Conservation (phyloP, 2,797 vertebrate species). For the Setipinna tenuifilis region DNA sequence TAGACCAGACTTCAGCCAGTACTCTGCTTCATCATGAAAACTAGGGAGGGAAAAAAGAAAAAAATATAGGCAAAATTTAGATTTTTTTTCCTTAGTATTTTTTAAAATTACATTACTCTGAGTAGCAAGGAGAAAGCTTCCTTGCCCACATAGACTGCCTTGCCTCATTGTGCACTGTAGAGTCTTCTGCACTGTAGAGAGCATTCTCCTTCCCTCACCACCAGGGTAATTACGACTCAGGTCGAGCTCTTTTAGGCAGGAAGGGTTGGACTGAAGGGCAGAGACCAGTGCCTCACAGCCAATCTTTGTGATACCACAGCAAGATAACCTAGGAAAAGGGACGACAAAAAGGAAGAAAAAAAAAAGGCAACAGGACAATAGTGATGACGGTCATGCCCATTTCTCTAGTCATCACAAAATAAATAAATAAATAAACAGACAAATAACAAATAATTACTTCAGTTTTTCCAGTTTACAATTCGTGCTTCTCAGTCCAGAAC, state of each 20-base stretch:
- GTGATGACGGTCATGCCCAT: no score
- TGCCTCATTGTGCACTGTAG: neutral
- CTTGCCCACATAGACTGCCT: neutral
- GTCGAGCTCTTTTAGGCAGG: slow-evolving; percentile 9
- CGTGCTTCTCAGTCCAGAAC: slow-evolving; percentile 29
- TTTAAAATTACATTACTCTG: neutral
- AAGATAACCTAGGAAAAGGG: neutral
- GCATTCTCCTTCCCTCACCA: neutral
- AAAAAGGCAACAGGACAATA: neutral
- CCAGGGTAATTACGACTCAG: neutral
- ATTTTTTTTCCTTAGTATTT: neutral
- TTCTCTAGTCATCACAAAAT: no score
- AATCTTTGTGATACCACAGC: slow-evolving; percentile 12
- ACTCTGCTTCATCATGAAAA: slow-evolving; percentile 19
- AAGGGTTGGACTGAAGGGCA: neutral
- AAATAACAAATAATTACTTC: neutral
- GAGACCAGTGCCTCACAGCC: neutral
- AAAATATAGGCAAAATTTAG: neutral
- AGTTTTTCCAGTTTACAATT: slow-evolving; percentile 34
- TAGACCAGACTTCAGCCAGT: slow-evolving; percentile 15
- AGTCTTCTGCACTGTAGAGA: neutral
- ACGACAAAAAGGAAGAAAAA: neutral
- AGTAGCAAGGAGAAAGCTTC: neutral
- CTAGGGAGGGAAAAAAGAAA: neutral
- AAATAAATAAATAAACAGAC: no score